Evolutionary conservation across 2,113 vertebrate species (phyloP).

Genomic region (Daubentonia madagascariensis): DNA sequence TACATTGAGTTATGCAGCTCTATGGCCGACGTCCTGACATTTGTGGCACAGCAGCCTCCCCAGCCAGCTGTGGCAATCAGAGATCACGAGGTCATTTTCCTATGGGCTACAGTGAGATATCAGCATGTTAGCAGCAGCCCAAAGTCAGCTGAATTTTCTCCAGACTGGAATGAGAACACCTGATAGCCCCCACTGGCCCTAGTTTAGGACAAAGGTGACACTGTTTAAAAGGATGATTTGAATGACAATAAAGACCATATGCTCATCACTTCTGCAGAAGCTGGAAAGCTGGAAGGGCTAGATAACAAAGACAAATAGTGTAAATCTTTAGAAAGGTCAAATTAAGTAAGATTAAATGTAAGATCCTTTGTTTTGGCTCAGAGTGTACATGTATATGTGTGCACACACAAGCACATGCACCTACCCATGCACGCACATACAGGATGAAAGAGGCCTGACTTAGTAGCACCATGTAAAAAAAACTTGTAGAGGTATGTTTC

Average conservation of each 20-base stretch:
- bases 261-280: background rate
- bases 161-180: background rate
- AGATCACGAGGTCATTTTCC: background rate
- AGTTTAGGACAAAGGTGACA: background rate
- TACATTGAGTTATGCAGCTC: background rate
- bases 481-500: background rate
- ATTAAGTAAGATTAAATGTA: background rate
- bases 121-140: background rate
- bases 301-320: background rate
- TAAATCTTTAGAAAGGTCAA: background rate
- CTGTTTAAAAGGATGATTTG: background rate
- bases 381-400: fast-evolving
- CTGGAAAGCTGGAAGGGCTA: background rate
- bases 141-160: background rate
- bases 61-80: background rate
- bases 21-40: background rate
- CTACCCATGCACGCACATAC: background rate
- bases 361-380: background rate
- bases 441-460: background rate
- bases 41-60: background rate
- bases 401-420: no score
- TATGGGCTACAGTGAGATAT: background rate
- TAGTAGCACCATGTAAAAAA: background rate
- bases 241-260: background rate
- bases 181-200: background rate